Conservation (phyloP, 2,888 invertebrate species). For the Geotrupes spiniger region DNA sequence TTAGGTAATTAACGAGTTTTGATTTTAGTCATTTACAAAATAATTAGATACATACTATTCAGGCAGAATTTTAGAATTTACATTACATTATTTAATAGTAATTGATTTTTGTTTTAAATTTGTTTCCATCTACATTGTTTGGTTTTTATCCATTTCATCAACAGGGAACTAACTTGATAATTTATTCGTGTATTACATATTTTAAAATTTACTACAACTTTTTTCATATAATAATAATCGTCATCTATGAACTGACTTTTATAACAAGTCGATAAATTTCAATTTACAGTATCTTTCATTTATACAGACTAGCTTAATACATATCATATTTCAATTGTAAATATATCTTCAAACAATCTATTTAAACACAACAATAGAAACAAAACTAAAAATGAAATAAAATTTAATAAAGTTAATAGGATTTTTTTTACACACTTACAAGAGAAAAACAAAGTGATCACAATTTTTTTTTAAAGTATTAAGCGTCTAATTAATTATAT, state of each 20-base stretch:
- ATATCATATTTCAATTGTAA: constrained; percentile 31
- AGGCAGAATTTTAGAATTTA: constrained; percentile 48
- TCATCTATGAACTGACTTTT: constrained; percentile 32
- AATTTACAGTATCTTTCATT: constrained; percentile 28
- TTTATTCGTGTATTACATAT: constrained; percentile 16
- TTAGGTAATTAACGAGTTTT: constrained; percentile 10
- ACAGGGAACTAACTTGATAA: constrained; percentile 10
- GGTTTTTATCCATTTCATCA: constrained; percentile 5
- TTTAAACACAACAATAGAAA: constrained; percentile 20
- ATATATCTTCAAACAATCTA: constrained; percentile 12
- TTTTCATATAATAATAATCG: constrained; percentile 26
- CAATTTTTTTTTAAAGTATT: no score
- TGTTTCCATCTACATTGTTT: constrained; percentile 7
- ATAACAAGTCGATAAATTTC: constrained; percentile 33
- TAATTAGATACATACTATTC: constrained; percentile 33
- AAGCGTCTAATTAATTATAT: no score
- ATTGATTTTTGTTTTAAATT: constrained; percentile 20
- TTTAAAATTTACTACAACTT: constrained; percentile 18
- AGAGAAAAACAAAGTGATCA: no score
- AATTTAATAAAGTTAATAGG: neutral
- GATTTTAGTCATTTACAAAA: constrained; percentile 26
- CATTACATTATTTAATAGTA: constrained; percentile 26
- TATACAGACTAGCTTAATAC: constrained; percentile 37
- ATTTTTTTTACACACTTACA: no score
- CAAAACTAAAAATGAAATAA: constrained; percentile 1